phyloP scores from a whole-genome alignment of 2,113 vertebrate species.

The Nyctibius bracteatus region DNA sequence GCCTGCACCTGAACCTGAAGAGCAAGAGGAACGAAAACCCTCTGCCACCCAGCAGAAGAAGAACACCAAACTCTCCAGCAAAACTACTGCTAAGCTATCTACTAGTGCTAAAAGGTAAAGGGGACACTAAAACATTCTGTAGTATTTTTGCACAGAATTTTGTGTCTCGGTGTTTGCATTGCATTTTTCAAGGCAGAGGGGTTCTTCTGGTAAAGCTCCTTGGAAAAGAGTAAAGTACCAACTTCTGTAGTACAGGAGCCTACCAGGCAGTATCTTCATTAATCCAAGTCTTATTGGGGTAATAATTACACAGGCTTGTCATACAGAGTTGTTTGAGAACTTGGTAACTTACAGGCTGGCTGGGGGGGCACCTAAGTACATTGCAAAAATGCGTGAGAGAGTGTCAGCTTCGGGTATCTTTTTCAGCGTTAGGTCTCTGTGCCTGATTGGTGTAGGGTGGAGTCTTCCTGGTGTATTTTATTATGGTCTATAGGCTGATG shows the following conservation, averaged over 20 bases:
- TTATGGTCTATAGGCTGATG: not conserved
- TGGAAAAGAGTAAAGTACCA: not conserved
- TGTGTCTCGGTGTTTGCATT: not conserved
- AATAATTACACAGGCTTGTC: not conserved
- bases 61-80: constrained; percentile 89
- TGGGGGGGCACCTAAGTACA: accelerated
- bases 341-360: not conserved
- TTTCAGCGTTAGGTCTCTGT: not conserved
- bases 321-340: not conserved
- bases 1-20: constrained; percentile 85
- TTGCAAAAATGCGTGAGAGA: accelerated
- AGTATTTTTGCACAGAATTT: not conserved
- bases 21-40: constrained; percentile 87
- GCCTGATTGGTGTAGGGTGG: not conserved
- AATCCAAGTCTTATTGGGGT: not conserved
- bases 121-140: not conserved
- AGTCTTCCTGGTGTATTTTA: not conserved
- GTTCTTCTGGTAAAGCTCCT: not conserved
- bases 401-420: not conserved
- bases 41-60: constrained; percentile 89
- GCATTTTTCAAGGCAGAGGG: not conserved
- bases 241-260: not conserved
- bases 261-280: not conserved
- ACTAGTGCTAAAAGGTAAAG: constrained; percentile 91
- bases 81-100: constrained; percentile 91